Evolutionary conservation across 2,113 vertebrate species (phyloP).

Genomic region (Saguinus midas): DNA sequence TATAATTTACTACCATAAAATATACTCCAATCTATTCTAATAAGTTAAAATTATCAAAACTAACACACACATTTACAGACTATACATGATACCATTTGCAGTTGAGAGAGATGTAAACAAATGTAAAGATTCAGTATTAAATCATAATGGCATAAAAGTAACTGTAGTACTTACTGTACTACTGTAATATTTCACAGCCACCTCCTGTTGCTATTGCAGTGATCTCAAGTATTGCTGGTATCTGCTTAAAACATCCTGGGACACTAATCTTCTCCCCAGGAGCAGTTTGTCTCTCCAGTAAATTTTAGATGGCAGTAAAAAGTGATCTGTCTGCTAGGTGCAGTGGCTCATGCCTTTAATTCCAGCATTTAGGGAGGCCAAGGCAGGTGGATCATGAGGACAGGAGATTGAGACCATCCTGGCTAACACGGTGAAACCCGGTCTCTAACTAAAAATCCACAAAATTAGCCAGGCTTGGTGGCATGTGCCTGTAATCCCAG

Average conservation of each 20-base stretch:
- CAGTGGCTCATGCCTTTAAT: too few species aligned
- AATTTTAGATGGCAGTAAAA: not conserved
- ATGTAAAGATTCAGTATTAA: not conserved
- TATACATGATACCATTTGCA: not conserved
- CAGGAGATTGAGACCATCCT: too few species aligned
- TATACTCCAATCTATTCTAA: not conserved
- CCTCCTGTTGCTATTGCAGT: not conserved
- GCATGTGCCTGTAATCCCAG: too few species aligned
- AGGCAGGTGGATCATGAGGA: too few species aligned
- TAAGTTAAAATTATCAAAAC: not conserved
- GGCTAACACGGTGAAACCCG: too few species aligned
- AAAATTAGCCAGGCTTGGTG: too few species aligned
- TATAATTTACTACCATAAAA: not conserved
- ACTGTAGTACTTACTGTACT: not conserved
- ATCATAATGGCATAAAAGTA: not conserved
- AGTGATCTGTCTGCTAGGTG: not conserved
- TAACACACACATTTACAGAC: not conserved
- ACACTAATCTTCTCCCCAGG: not conserved
- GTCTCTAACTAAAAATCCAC: too few species aligned
- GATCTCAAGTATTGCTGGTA: not conserved
- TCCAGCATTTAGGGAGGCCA: too few species aligned
- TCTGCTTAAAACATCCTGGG: not conserved
- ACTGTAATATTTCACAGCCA: not conserved
- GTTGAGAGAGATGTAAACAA: not conserved
- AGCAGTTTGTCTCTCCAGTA: not conserved